phyloP scores from a whole-genome alignment of 2,113 vertebrate genomes.

The Mohoua ochrocephala region DNA sequence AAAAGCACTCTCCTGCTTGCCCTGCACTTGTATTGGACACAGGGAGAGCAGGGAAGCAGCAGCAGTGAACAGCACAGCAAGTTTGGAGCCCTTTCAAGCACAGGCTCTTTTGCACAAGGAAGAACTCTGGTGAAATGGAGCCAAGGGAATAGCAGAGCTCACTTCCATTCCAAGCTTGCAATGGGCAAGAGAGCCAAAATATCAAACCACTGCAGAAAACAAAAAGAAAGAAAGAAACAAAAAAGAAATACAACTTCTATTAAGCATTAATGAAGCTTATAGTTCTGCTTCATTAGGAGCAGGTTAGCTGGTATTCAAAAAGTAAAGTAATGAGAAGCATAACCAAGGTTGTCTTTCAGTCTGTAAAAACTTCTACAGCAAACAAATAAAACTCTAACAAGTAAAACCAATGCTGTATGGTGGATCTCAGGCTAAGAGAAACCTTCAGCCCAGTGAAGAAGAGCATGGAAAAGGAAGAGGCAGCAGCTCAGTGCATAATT shows the following conservation, averaged over 20 bases:
- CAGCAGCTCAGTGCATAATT: background rate
- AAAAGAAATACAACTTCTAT: background rate
- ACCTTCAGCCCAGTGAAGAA: background rate
- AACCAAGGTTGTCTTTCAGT: background rate
- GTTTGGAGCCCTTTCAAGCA: background rate
- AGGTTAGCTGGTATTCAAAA: background rate
- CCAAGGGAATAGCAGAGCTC: background rate
- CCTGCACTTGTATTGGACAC: background rate
- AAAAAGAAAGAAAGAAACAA: background rate
- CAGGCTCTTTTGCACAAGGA: background rate
- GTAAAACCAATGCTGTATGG: background rate
- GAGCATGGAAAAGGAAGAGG: background rate
- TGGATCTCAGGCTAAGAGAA: background rate
- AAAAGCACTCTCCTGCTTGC: background rate
- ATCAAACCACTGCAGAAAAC: background rate
- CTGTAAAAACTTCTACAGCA: background rate
- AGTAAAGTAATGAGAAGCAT: background rate
- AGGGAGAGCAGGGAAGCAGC: background rate
- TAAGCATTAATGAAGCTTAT: background rate
- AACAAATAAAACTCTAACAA: background rate
- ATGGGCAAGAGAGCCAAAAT: background rate
- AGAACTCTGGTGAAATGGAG: background rate
- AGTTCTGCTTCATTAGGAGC: background rate
- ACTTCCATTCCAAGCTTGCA: background rate
- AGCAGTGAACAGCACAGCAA: background rate